Evolutionary conservation across 2,888 invertebrate species (phyloP).

Genomic region (Sussaba pulchella): DNA sequence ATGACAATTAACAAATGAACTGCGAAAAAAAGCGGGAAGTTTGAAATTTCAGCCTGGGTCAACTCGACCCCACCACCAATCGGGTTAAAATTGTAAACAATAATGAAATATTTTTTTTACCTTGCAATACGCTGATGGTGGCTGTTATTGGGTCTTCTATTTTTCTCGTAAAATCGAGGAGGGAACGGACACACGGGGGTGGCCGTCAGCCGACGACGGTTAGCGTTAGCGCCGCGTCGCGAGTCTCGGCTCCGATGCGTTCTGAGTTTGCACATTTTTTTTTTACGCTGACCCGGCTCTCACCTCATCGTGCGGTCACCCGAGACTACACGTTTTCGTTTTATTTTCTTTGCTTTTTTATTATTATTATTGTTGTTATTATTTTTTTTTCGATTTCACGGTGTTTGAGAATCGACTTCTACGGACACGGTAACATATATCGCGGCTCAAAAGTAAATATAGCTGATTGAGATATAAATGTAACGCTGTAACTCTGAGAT

Average conservation of each 20-base stretch:
- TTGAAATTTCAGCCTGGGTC: too few species aligned
- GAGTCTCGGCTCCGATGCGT: not conserved
- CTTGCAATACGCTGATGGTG: too few species aligned
- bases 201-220: too few species aligned
- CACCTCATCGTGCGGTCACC: constrained; percentile 46
- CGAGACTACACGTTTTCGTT: constrained; percentile 23
- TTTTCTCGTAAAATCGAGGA: not conserved
- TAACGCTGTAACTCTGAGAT: not conserved
- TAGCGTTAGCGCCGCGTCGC: not conserved
- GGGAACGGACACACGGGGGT: not conserved
- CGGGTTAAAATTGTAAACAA: too few species aligned
- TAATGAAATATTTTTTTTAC: too few species aligned
- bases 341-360: not conserved
- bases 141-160: too few species aligned
- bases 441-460: constrained; percentile 36
- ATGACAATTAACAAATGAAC: too few species aligned
- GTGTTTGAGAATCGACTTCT: constrained; percentile 30
- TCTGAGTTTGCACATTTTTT: constrained; percentile 37
- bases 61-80: too few species aligned
- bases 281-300: constrained; percentile 56
- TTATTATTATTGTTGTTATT: too few species aligned
- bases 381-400: constrained; percentile 19
- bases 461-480: constrained; percentile 24
- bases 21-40: too few species aligned
- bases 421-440: constrained; percentile 30